phyloP scores from a whole-genome alignment of 2,888 invertebrate genomes.

The Micropterix aruncella region DNA sequence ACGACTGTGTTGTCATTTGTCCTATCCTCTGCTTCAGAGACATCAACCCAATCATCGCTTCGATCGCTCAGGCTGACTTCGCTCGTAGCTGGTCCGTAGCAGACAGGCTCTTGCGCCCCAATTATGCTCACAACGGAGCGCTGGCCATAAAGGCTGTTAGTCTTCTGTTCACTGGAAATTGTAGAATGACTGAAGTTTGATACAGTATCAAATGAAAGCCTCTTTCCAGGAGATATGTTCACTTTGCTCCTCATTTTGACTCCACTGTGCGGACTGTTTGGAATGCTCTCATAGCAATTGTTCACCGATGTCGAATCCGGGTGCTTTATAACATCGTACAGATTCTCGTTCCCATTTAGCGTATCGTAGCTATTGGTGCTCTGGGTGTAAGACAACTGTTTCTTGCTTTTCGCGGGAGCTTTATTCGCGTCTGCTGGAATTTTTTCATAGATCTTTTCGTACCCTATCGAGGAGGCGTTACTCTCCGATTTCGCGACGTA shows the following conservation, averaged over 20 bases:
- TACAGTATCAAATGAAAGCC: conserved; percentile 31
- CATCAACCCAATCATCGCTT: conserved; percentile 54
- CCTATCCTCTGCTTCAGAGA: conserved; percentile 39
- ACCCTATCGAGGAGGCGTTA: conserved; percentile 30
- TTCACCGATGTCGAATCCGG: conserved; percentile 33
- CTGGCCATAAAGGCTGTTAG: conserved; percentile 45
- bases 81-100: conserved; percentile 36
- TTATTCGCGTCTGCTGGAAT: conserved; percentile 21
- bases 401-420: neutral
- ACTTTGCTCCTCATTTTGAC: conserved; percentile 28
- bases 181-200: conserved; percentile 37
- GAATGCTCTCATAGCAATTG: conserved; percentile 46
- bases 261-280: conserved; percentile 32
- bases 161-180: conserved; percentile 44
- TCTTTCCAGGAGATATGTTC: conserved; percentile 28
- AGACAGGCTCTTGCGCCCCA: conserved; percentile 34
- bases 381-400: conserved; percentile 3
- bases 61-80: conserved; percentile 44
- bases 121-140: conserved; percentile 34
- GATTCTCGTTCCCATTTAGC: conserved; percentile 37
- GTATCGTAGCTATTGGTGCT: conserved; percentile 17
- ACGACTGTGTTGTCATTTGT: conserved; percentile 36
- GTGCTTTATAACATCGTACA: conserved; percentile 48
- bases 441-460: conserved; percentile 36
- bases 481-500: conserved; percentile 33